Evolutionary conservation across 2,888 invertebrate genomes (phyloP), one percentile per base, ranked within the genome.

Genomic region (Scelioninae gen. 2): DNA sequence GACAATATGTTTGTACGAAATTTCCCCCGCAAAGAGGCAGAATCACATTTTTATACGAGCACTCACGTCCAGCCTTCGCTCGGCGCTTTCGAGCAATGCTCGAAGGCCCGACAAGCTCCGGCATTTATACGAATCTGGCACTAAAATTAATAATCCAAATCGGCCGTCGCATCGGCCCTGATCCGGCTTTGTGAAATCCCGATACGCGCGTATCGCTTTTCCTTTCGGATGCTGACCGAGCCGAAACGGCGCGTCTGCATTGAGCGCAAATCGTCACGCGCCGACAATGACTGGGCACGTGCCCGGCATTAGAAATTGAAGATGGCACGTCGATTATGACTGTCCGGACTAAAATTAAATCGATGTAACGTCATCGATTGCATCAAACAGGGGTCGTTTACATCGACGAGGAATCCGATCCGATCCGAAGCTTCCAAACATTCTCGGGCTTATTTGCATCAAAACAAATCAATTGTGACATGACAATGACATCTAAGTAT

Each of bases 141-240:
- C 13, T 39, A 18, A 65, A 46, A 65, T 31, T 35, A 25, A 37
- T 58, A 67, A 58, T 50, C 39, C 10, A 19, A 55, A 50, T 55
- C 57, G n/a, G 25, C 35, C 4, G 25, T 37, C 13, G 50, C 4
- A 33, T 37, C 13, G 50, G 4, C 37, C 58, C 37, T 50, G 55
- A 64, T 64, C 33, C 25, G 11, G 25, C 6, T 6, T 25, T 25
- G 3, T 4, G 25, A 25, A 25, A n/a, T n/a, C n/a, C 22, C 53
- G 60, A 71, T 58, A 31, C 28, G 16, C 28, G 18, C 6, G 25
- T 25, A 3, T 53, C 41, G 11, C 35, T 53, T 74, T 65, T 63
- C 67, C n/a, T n/a, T n/a, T 72, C 25, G 78, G 83, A 84, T 81
- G 82, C 82, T 82, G 82, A 69, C 78, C 77, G 74, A 78, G 81